A percentile compares a stretch with the other conserved stretches of the same genome.
These are phyloP conservation scores for Drosophila suboccidentalis DNA, from an alignment of 2,888 invertebrate genomes.

Conservation along the genomic window DNA sequence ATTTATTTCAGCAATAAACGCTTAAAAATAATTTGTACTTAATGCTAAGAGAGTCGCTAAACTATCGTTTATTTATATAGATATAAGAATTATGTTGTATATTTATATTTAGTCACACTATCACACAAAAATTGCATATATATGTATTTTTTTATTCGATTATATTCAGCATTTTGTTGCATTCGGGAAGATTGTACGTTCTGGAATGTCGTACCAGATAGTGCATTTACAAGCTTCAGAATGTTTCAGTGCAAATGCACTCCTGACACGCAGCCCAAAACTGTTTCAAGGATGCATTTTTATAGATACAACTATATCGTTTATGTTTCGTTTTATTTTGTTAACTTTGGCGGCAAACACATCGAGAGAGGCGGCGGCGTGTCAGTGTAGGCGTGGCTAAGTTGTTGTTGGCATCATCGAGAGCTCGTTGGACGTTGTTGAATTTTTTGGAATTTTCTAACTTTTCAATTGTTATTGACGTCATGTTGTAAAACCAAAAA, in stretches of 20 bases:
- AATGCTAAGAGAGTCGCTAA: constrained; percentile 14
- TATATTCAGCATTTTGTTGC: constrained; percentile 62
- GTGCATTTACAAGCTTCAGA: constrained; percentile 98
- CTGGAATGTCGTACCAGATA: constrained; percentile 99
- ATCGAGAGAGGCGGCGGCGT: constrained; percentile 48
- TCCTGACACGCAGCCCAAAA: constrained; percentile 98
- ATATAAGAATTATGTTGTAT: constrained; percentile 55
- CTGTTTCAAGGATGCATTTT: constrained; percentile 82
- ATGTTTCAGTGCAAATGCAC: constrained; percentile 96
- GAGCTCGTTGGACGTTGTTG: background rate
- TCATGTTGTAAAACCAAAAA: constrained; percentile 12
- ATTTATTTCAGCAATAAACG: background rate
- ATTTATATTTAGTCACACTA: constrained; percentile 48
- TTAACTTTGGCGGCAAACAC: constrained; percentile 31
- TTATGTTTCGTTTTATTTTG: background rate
- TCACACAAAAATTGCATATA: constrained; percentile 83
- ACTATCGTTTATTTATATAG: background rate
- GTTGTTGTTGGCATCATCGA: constrained; percentile 8
- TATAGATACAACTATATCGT: constrained; percentile 2
- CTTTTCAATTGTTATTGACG: constrained; percentile 12
- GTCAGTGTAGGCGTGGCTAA: constrained; percentile 51
- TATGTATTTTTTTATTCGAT: constrained; percentile 26
- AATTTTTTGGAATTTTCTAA: constrained; percentile 6
- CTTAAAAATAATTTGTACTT: constrained; percentile 40
- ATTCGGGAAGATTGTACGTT: constrained; percentile 86